Percentiles rank a stretch among this genome's conserved stretches.
These are phyloP conservation scores for Acrocephalus scirpaceus DNA, from an alignment of 2,797 vertebrate genomes.

Conservation along the genomic window DNA sequence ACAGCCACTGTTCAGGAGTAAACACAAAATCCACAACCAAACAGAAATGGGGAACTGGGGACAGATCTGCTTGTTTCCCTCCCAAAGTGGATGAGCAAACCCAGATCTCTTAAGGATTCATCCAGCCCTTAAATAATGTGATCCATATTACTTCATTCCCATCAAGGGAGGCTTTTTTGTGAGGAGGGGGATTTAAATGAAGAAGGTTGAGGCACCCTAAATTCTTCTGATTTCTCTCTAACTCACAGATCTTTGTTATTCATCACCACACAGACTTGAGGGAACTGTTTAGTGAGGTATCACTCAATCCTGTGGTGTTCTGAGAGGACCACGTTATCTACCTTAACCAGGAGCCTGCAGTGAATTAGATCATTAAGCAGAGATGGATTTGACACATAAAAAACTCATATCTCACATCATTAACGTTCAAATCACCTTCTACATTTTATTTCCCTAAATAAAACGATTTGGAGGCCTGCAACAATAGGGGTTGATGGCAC, in stretches of 20 bases:
- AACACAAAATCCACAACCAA: not conserved
- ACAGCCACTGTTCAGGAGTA: not conserved
- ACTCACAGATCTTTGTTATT: not conserved
- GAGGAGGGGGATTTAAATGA: not conserved
- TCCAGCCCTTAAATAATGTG: not conserved
- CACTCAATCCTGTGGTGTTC: not conserved
- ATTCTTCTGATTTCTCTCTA: not conserved
- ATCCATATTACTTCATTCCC: not conserved
- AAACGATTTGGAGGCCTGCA: not conserved
- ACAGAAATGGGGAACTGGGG: not conserved
- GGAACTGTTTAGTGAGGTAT: not conserved
- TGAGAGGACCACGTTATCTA: not conserved
- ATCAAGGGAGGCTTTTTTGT: not conserved
- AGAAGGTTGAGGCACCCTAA: not conserved
- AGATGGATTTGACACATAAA: constrained; percentile 17
- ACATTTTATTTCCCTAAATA: constrained; percentile 26
- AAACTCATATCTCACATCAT: not conserved
- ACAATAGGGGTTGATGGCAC: not conserved
- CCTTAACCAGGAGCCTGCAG: not conserved
- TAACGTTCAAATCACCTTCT: not conserved
- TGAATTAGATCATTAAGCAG: constrained; percentile 18
- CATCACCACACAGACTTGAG: not conserved
- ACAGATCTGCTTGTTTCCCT: not conserved
- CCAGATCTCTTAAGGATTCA: not conserved
- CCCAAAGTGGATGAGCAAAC: not conserved